A percentile compares a stretch with the other conserved stretches of the same genome.
These are phyloP conservation scores for Penelope pileata DNA, from an alignment of 2,113 vertebrate species.

Conservation along the genomic window DNA sequence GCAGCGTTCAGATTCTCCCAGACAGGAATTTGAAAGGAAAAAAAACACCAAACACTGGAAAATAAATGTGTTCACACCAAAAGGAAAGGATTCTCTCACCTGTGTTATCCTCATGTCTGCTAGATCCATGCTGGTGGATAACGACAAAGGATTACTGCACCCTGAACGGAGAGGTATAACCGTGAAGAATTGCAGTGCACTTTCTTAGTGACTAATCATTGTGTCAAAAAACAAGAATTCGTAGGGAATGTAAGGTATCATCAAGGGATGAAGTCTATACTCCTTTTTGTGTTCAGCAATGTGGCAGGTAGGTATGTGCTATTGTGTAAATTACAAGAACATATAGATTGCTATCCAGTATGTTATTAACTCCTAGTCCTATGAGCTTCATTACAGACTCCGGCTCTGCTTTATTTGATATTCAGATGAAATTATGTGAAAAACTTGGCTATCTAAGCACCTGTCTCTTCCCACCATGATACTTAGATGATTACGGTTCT, in stretches of 20 bases:
- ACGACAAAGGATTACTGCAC: background rate
- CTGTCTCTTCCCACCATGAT: background rate
- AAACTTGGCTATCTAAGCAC: background rate
- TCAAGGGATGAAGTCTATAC: background rate
- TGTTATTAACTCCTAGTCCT: background rate
- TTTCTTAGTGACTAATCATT: background rate
- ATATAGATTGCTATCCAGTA: background rate
- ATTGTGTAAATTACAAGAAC: background rate
- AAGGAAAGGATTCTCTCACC: background rate
- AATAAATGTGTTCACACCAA: background rate
- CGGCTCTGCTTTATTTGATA: background rate
- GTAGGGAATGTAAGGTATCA: background rate
- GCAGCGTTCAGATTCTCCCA: background rate
- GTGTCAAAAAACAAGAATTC: background rate
- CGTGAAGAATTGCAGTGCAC: background rate
- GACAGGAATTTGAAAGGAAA: background rate
- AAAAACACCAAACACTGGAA: background rate
- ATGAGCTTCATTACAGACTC: background rate
- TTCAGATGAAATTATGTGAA: background rate
- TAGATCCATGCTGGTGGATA: background rate
- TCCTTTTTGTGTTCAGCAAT: background rate
- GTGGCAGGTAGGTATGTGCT: background rate
- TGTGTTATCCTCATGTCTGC: background rate
- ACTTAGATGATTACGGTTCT: slow-evolving; percentile 4
- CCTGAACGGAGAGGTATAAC: background rate